These are phyloP conservation scores for Nasonovia ribisnigri DNA, from an alignment of 2,888 invertebrate genomes.

Conservation along the genomic window DNA sequence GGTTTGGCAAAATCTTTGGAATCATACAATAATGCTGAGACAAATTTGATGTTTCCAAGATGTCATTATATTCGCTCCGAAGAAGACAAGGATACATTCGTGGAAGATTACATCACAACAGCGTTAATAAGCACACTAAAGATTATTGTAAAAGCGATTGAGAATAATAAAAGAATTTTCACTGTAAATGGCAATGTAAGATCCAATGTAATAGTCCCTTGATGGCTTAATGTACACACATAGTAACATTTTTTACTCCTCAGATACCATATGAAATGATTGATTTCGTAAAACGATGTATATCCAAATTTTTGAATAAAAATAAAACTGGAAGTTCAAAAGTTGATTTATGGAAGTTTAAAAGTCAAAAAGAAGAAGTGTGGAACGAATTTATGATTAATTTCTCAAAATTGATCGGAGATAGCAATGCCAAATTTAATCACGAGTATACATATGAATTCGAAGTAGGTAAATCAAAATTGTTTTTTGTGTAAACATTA, in stretches of 20 bases:
- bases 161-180: slow-evolving; percentile 73
- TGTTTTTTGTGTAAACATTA: background rate
- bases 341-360: slow-evolving; percentile 13
- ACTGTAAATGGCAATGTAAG: slow-evolving; percentile 68
- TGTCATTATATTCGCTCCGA: slow-evolving; percentile 77
- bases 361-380: slow-evolving; percentile 11
- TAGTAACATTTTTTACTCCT: background rate
- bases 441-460: slow-evolving; percentile 34
- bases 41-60: no score
- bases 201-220: background rate
- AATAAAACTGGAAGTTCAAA: background rate
- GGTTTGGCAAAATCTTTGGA: no score
- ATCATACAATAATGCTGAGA: no score
- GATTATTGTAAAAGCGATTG: slow-evolving; percentile 78
- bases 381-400: slow-evolving; percentile 48
- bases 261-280: slow-evolving; percentile 49
- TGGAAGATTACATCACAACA: slow-evolving; percentile 90
- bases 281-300: slow-evolving; percentile 18
- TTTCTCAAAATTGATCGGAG: background rate
- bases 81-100: slow-evolving; percentile 85
- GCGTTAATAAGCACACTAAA: slow-evolving; percentile 88
- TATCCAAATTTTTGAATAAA: slow-evolving; percentile 5
- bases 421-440: background rate
- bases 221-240: background rate
- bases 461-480: slow-evolving; percentile 22